phyloP scores from a whole-genome alignment of 2,113 vertebrate genomes.

The Tachuris rubrigastra region DNA sequence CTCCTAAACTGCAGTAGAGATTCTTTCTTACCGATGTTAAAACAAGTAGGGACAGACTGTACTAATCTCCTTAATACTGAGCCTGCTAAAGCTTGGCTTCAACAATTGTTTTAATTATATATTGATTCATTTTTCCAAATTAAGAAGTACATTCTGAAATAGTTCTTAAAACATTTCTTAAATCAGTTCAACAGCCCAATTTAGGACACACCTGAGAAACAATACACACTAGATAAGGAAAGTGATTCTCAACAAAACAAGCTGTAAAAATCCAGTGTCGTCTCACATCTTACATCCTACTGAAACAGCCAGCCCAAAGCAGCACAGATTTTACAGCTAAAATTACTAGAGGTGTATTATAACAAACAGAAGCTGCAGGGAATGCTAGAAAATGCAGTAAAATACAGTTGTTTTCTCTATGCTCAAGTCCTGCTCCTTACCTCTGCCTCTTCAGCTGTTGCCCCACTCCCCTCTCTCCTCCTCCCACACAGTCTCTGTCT shows the following conservation, averaged over 20 bases:
- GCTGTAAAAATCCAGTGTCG: background rate
- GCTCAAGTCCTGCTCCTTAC: background rate
- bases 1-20: background rate
- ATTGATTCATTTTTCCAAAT: background rate
- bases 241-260: background rate
- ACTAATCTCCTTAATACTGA: background rate
- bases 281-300: background rate
- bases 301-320: background rate
- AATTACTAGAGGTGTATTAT: background rate
- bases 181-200: background rate
- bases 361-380: background rate
- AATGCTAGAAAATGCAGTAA: background rate
- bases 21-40: background rate
- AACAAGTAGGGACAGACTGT: background rate
- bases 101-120: background rate
- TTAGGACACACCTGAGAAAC: background rate
- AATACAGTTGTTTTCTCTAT: background rate
- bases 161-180: background rate
- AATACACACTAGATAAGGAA: background rate
- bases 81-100: background rate
- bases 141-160: background rate
- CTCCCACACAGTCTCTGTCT: background rate
- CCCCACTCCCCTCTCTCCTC: constrained; percentile 10
- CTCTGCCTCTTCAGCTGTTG: constrained; percentile 47
- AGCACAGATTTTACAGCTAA: background rate